Conservation (phyloP, 2,888 invertebrate genomes). For the Callosobruchus maculatus region DNA sequence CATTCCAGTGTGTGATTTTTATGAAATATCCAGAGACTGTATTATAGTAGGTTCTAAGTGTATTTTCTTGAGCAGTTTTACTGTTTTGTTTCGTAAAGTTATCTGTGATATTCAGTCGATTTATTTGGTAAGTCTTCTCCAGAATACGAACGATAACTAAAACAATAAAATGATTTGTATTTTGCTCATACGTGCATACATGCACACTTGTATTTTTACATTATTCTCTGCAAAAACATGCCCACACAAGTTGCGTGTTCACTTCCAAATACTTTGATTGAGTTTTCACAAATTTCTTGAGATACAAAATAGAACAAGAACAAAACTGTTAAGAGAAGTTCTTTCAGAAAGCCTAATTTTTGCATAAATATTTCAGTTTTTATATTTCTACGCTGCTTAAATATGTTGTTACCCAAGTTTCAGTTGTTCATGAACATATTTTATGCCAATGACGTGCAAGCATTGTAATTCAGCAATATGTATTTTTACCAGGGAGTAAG, state of each 20-base stretch:
- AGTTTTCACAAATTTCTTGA: slow-evolving; percentile 21
- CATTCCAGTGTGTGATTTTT: slow-evolving; percentile 51
- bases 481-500: not conserved
- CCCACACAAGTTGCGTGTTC: not conserved
- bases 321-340: not conserved
- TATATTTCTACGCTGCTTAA: not conserved
- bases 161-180: not conserved
- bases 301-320: slow-evolving; percentile 16
- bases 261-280: slow-evolving; percentile 7
- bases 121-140: too few relatives aligned
- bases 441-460: not conserved
- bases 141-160: not conserved
- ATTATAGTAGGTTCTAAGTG: slow-evolving; percentile 39
- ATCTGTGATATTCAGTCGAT: slow-evolving; percentile 24
- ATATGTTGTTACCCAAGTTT: not conserved
- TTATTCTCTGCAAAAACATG: not conserved
- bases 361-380: not conserved
- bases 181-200: not conserved
- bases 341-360: not conserved
- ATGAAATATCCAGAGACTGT: slow-evolving; percentile 43
- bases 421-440: not conserved
- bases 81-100: slow-evolving; percentile 25
- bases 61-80: slow-evolving; percentile 30
- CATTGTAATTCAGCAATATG: not conserved
- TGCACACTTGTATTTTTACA: not conserved